Evolutionary conservation across 2,888 invertebrate species (phyloP).

Genomic region (Octonoba sinensis): DNA sequence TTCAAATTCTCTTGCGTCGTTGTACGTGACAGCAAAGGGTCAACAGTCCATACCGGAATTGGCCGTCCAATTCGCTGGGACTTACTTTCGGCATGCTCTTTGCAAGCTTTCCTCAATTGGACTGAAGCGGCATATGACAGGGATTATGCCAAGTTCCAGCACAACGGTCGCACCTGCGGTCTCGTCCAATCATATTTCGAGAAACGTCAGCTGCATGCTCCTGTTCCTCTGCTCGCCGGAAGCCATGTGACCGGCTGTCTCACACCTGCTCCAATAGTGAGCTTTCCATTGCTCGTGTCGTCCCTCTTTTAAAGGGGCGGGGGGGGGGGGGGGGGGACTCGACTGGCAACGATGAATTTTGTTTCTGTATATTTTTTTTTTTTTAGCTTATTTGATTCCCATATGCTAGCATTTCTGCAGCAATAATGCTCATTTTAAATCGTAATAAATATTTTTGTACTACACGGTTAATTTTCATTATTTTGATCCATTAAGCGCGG

Average conservation of each 20-base stretch:
- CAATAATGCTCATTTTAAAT: no score
- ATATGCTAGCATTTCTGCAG: background rate
- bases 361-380: conserved; percentile 13
- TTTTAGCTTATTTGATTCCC: background rate
- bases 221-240: conserved; percentile 24
- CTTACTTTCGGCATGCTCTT: conserved; percentile 33
- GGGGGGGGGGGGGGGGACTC: background rate
- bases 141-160: background rate
- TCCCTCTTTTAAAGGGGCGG: conserved; percentile 3
- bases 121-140: conserved; percentile 13
- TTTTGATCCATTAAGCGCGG: no score
- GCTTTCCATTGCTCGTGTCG: conserved; percentile 1
- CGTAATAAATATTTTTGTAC: no score
- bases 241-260: conserved; percentile 50
- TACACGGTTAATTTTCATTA: no score
- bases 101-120: conserved; percentile 3
- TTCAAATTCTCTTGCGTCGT: conserved; percentile 17
- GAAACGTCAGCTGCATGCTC: conserved; percentile 19
- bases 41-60: conserved; percentile 41
- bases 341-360: conserved; percentile 6
- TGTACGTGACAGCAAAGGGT: conserved; percentile 19
- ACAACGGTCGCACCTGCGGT: conserved; percentile 43
- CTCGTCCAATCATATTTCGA: conserved; percentile 18
- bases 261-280: conserved; percentile 35
- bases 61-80: conserved; percentile 20